These are phyloP conservation scores for Helarctos malayanus DNA, from an alignment of 2,797 vertebrate species.

Conservation along the genomic window DNA sequence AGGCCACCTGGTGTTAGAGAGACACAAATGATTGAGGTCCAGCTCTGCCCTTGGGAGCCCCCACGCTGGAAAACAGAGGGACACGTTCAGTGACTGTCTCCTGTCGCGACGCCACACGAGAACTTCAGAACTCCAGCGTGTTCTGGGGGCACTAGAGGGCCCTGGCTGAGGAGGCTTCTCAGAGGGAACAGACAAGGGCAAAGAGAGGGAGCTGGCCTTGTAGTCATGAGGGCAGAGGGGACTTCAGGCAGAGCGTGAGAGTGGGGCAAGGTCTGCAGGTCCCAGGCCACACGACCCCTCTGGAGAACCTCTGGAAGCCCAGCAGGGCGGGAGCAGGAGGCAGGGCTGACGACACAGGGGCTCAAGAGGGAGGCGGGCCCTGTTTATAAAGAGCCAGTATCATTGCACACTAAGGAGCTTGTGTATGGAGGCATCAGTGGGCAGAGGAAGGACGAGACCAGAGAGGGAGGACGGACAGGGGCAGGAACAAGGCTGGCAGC, in stretches of 20 bases:
- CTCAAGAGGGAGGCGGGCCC: background rate
- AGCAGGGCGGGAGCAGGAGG: background rate
- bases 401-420: background rate
- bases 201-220: background rate
- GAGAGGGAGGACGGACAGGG: background rate
- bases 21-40: background rate
- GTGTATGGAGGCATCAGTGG: accelerated
- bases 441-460: background rate
- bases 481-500: background rate
- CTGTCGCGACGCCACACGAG: background rate
- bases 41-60: background rate
- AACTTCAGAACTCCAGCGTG: background rate
- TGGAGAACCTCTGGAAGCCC: background rate
- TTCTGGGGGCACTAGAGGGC: background rate
- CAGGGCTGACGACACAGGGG: background rate
- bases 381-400: background rate
- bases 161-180: background rate
- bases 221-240: background rate
- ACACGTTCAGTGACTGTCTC: no score
- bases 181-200: background rate
- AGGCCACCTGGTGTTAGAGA: background rate
- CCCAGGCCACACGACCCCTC: no score
- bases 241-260: background rate
- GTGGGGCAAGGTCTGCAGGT: no score
- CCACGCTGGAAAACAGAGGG: background rate